Evolutionary conservation across 2,113 vertebrate genomes (phyloP), one percentile per base, ranked within the genome.

Genomic region (Thalassarche chlororhynchos): DNA sequence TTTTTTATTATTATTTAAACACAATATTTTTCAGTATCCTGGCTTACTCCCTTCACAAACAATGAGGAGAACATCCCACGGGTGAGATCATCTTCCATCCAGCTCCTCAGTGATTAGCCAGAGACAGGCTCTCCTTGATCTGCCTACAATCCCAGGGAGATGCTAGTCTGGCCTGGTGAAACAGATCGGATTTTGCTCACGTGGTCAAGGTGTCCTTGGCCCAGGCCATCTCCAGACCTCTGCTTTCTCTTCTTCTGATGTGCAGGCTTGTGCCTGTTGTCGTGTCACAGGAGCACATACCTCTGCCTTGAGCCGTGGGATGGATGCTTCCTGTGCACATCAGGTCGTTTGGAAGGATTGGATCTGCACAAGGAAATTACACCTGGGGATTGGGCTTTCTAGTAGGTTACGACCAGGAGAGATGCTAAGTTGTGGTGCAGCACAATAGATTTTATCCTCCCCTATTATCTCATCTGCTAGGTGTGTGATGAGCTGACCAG

Each of bases 21-120:
- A 91, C 19, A 70, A 3, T 91, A 29, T 64, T 87, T 87, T 76
- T 60, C 8, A n/a, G 25, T 85, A 44, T 31, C 26, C 10, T 85
- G 78, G 14, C n/a, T 92, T 90, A 86, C 58, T 93, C 85, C 82
- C 46, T 95, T 92, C 34, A 62, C 83, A 95, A 94, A 95, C 81
- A 94, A 20, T 26, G 26, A 78, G 40, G 29, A 87, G 79, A 87
- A 65, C 40, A 76, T 85, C 66, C 49, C n/a, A 60, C 4, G 3
- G 49, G 51, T 91, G 93, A 89, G 38, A 87, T 94, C 69, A 93
- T 75, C 55, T 78, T 34, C 29, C 65, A 17, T 23, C 8, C 6
- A 78, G 12, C 31, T 89, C 61, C 57, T 71, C 13, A 62, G 23
- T 14, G 19, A 62, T 58, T 55, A 82, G 10, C 9, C 7, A 69